A percentile compares a stretch with the other conserved stretches of the same genome.
Evolutionary conservation across 2,888 invertebrate species (phyloP).

Genomic region (Biston stratarius): DNA sequence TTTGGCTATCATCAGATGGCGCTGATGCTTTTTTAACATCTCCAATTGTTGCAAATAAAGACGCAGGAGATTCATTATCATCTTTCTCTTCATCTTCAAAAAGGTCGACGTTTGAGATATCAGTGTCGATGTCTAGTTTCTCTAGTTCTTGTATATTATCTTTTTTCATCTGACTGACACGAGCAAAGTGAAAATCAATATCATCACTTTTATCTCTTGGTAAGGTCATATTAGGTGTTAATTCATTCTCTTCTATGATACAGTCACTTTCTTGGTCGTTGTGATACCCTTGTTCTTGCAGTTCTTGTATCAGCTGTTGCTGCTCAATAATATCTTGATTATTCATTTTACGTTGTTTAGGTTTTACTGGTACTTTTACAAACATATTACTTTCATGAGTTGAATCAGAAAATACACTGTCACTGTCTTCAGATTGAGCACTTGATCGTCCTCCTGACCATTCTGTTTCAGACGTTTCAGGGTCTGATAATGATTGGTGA

Average conservation of each 20-base stretch:
- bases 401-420: slow-evolving; percentile 90
- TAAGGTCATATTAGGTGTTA: slow-evolving; percentile 54
- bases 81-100: slow-evolving; percentile 88
- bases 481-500: slow-evolving; percentile 90
- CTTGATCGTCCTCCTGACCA: slow-evolving; percentile 88
- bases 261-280: slow-evolving; percentile 67
- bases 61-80: slow-evolving; percentile 88
- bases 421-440: slow-evolving; percentile 92
- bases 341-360: slow-evolving; percentile 78
- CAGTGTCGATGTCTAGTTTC: slow-evolving; percentile 86
- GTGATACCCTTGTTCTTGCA: slow-evolving; percentile 79
- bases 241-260: slow-evolving; percentile 73
- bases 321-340: slow-evolving; percentile 83
- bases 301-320: slow-evolving; percentile 79
- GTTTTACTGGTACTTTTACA: slow-evolving; percentile 86
- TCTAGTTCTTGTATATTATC: slow-evolving; percentile 79
- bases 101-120: slow-evolving; percentile 85
- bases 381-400: slow-evolving; percentile 88
- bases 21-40: slow-evolving; percentile 88
- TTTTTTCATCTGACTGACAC: slow-evolving; percentile 84
- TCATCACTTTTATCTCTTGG: slow-evolving; percentile 83
- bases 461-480: slow-evolving; percentile 92
- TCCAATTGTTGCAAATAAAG: slow-evolving; percentile 91
- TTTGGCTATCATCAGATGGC: slow-evolving; percentile 87
- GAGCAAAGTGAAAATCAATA: slow-evolving; percentile 83